Evolutionary conservation across 1,140 invertebrate species (phyloP).

Genomic region (Teleopsis dalmanni): DNA sequence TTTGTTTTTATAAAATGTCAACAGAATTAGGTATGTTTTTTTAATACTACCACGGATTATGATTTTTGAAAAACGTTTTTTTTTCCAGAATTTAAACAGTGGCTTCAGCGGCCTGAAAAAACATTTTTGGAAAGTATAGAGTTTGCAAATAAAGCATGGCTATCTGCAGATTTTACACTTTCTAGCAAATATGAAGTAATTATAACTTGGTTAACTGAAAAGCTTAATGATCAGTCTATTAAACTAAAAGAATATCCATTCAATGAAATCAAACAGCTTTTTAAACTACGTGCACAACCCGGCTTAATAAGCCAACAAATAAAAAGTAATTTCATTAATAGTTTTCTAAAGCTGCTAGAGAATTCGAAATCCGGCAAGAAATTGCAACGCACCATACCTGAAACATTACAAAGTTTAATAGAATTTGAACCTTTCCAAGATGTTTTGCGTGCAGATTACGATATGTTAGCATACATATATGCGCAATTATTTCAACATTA

Average conservation of each 20-base stretch:
- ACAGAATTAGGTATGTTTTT: conserved; percentile 2
- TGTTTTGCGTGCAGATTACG: conserved; percentile 20
- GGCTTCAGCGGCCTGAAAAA: conserved; percentile 23
- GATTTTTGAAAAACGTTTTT: not conserved
- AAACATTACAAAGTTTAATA: conserved; percentile 17
- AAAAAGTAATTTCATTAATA: conserved; percentile 18
- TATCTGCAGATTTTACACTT: conserved; percentile 32
- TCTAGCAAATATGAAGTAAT: conserved; percentile 33
- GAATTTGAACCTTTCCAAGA: conserved; percentile 31
- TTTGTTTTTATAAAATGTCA: not conserved
- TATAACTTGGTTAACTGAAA: conserved; percentile 22
- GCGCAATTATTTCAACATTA: conserved; percentile 21
- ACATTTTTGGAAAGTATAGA: conserved; percentile 22
- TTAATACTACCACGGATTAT: not conserved
- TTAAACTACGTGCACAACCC: conserved; percentile 24
- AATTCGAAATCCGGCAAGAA: not conserved
- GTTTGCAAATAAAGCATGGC: conserved; percentile 36
- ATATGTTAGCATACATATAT: conserved; percentile 17
- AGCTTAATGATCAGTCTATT: conserved; percentile 1
- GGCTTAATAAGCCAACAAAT: conserved; percentile 18
- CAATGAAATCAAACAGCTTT: conserved; percentile 21
- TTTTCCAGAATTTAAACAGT: conserved; percentile 26
- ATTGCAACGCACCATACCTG: not conserved
- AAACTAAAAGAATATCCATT: not conserved
- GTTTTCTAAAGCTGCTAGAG: not conserved